A percentile compares a stretch with the other conserved stretches of the same genome.
These are phyloP conservation scores for Dinocampus coccinellae DNA, from an alignment of 2,888 invertebrate species.

Conservation along the genomic window DNA sequence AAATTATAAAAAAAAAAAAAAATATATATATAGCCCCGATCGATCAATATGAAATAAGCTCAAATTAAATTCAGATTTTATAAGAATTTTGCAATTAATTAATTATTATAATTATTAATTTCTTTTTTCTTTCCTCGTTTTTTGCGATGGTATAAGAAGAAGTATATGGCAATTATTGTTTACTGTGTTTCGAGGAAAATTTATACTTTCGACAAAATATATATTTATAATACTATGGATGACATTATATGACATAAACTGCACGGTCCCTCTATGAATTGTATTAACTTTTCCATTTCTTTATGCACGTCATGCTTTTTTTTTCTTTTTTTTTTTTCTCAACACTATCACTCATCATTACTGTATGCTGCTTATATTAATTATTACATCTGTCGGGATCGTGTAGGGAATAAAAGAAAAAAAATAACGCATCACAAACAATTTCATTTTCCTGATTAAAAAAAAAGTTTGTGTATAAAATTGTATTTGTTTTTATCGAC, in stretches of 20 bases:
- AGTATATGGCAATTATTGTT: conserved; percentile 19
- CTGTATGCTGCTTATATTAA: not conserved
- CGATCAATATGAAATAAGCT: conserved; percentile 16
- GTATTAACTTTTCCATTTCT: not conserved
- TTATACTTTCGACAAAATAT: conserved; percentile 1
- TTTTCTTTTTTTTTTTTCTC: not conserved
- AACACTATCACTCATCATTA: not conserved
- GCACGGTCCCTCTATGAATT: not conserved
- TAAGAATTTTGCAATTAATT: conserved; percentile 17
- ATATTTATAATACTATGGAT: not conserved
- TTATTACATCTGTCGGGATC: not conserved
- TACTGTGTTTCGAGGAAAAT: conserved; percentile 9
- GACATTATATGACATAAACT: not conserved
- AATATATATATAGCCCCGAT: not conserved
- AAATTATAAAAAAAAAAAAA: not conserved
- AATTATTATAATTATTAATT: not conserved
- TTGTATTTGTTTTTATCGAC: not conserved
- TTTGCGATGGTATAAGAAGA: not conserved
- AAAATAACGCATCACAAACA: not conserved
- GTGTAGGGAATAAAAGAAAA: not conserved
- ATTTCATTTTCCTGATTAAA: not conserved
- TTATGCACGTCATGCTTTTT: not conserved
- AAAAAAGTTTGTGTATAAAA: not conserved
- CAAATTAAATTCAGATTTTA: conserved; percentile 27
- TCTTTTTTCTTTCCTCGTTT: not conserved